phyloP scores from a whole-genome alignment of 1,140 invertebrate genomes.

The Hestina assimilis region DNA sequence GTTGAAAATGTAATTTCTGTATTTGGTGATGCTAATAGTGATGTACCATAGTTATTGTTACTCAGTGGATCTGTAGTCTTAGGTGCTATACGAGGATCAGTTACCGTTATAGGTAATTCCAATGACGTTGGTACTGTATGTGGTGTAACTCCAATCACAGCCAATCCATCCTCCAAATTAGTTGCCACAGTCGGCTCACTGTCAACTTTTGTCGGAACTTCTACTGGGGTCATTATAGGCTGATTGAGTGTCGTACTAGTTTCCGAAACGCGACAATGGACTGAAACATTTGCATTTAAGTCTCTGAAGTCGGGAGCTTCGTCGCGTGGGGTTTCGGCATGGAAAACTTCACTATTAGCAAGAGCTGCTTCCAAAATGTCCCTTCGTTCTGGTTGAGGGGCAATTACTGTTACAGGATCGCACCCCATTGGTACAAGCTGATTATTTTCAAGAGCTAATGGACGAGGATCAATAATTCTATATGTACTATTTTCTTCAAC shows the following conservation, averaged over 20 bases:
- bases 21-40: conserved; percentile 51
- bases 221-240: conserved; percentile 89
- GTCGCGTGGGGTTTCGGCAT: conserved; percentile 78
- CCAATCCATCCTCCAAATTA: conserved; percentile 78
- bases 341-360: conserved; percentile 86
- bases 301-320: conserved; percentile 78
- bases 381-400: conserved; percentile 70
- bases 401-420: conserved; percentile 44
- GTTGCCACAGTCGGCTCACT: conserved; percentile 63
- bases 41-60: conserved; percentile 45
- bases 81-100: conserved; percentile 82
- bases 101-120: conserved; percentile 84
- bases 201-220: conserved; percentile 82
- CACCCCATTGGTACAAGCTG: conserved; percentile 79
- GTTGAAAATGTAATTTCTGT: conserved; percentile 50
- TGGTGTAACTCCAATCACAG: conserved; percentile 79
- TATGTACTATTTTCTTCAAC: conserved; percentile 84
- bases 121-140: conserved; percentile 80
- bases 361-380: conserved; percentile 88
- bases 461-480: conserved; percentile 84
- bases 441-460: conserved; percentile 80
- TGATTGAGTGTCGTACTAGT: conserved; percentile 86
- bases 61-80: conserved; percentile 60
- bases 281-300: conserved; percentile 73
- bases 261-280: conserved; percentile 81